Conservation (phyloP, 2,888 invertebrate genomes). For the Xylota segnis region DNA sequence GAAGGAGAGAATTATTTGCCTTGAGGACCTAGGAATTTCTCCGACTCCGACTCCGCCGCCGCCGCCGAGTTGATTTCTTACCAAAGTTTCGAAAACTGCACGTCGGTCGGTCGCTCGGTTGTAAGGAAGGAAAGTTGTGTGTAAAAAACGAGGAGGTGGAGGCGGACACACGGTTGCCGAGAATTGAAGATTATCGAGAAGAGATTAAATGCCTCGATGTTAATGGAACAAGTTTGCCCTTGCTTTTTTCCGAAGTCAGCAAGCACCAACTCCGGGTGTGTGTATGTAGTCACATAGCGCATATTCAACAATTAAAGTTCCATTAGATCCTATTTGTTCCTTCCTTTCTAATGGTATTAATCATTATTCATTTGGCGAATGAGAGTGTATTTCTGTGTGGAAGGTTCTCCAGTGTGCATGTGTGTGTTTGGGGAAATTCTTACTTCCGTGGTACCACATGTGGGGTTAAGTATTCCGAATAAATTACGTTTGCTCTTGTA, state of each 20-base stretch:
- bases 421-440: constrained; percentile 26
- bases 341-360: constrained; percentile 64
- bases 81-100: constrained; percentile 59
- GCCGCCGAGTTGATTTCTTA: constrained; percentile 54
- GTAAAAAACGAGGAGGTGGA: constrained; percentile 10
- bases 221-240: constrained; percentile 66
- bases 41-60: too few species aligned
- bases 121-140: constrained; percentile 18
- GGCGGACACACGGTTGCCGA: constrained; percentile 22
- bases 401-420: background rate
- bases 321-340: constrained; percentile 76
- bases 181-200: constrained; percentile 60
- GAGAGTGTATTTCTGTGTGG: constrained; percentile 27
- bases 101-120: too few species aligned
- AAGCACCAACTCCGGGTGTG: constrained; percentile 15
- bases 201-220: constrained; percentile 61
- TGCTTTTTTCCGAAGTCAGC: constrained; percentile 39
- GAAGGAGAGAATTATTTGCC: constrained; percentile 42
- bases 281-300: constrained; percentile 56
- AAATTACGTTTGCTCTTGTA: constrained; percentile 39
- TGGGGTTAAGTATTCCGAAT: constrained; percentile 55
- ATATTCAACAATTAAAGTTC: constrained; percentile 77
- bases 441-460: constrained; percentile 38
- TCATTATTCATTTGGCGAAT: constrained; percentile 63
- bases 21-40: constrained; percentile 42